phyloP scores from a whole-genome alignment of 2,797 vertebrate species.

The Fundulus diaphanus region DNA sequence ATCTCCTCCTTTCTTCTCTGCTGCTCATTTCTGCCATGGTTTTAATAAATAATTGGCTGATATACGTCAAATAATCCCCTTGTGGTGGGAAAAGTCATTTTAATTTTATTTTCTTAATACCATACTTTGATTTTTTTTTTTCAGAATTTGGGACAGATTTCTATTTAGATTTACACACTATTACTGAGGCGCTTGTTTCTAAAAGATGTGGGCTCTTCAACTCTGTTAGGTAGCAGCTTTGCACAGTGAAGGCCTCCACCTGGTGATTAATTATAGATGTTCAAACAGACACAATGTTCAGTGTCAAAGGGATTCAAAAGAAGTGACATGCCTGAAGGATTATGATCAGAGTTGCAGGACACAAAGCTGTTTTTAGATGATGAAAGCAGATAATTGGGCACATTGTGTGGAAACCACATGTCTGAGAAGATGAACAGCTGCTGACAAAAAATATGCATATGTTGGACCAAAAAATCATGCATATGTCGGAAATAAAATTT shows the following conservation, averaged over 20 bases:
- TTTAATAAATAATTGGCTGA: slow-evolving; percentile 61
- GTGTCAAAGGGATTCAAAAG: slow-evolving; percentile 23
- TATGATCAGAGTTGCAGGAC: slow-evolving; percentile 9
- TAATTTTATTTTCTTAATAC: slow-evolving; percentile 38
- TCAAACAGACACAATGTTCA: slow-evolving; percentile 12
- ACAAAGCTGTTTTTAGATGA: slow-evolving; percentile 24
- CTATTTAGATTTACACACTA: slow-evolving; percentile 5
- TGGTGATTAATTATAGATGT: slow-evolving; percentile 38
- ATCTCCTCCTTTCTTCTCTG: slow-evolving; percentile 15
- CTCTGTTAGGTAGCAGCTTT: background rate
- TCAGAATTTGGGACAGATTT: background rate
- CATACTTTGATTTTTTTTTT: slow-evolving; percentile 27
- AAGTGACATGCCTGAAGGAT: slow-evolving; percentile 16
- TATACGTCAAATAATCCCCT: slow-evolving; percentile 51
- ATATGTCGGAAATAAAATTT: background rate
- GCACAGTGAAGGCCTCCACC: slow-evolving; percentile 18
- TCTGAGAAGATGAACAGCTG: slow-evolving; percentile 8
- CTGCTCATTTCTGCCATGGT: slow-evolving; percentile 49
- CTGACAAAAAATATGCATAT: slow-evolving; percentile 1
- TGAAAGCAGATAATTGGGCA: slow-evolving; percentile 21
- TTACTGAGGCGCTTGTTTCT: background rate
- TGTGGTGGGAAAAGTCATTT: slow-evolving; percentile 37
- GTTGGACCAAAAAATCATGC: no score
- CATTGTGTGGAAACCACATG: slow-evolving; percentile 18
- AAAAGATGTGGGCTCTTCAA: background rate